Percentiles rank a stretch among this genome's conserved stretches.
Evolutionary conservation across 2,113 vertebrate genomes (phyloP).

Genomic region (Marmota flaviventris): DNA sequence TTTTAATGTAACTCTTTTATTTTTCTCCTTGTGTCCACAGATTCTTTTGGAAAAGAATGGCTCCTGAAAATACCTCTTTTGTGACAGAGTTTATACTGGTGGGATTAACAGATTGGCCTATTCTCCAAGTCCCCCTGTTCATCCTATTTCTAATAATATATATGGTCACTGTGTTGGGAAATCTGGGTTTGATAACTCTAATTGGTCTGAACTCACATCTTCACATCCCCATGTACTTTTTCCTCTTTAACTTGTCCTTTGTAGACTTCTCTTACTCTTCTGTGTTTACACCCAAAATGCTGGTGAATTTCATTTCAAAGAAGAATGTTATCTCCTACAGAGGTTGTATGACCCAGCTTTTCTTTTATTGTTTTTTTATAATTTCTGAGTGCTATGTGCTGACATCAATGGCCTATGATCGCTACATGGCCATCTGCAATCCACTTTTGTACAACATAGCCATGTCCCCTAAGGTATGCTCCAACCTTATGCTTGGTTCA

Average conservation of each 20-base stretch:
- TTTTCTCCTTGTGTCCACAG: neutral
- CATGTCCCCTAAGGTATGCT: constrained; percentile 55
- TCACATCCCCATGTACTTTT: constrained; percentile 71
- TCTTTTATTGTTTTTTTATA: constrained; percentile 28
- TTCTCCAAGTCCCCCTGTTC: neutral
- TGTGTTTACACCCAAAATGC: constrained; percentile 72
- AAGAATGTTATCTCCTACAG: constrained; percentile 58
- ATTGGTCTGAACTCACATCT: constrained; percentile 59
- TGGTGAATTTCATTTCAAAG: constrained; percentile 36
- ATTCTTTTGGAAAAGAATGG: neutral
- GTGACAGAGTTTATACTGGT: neutral
- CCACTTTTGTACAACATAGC: constrained; percentile 26
- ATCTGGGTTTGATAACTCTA: constrained; percentile 38
- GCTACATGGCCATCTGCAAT: constrained; percentile 67
- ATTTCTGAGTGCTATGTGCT: constrained; percentile 59
- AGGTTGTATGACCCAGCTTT: constrained; percentile 56
- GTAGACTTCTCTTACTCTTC: constrained; percentile 63
- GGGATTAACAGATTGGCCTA: neutral
- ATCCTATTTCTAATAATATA: neutral
- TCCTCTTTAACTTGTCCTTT: constrained; percentile 68
- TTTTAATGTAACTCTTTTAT: neutral
- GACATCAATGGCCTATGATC: constrained; percentile 61
- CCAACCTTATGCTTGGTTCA: neutral
- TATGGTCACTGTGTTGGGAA: neutral
- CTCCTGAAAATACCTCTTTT: neutral